Evolutionary conservation across 1,140 invertebrate genomes (phyloP).

Genomic region (Akabosia matsudoensis): DNA sequence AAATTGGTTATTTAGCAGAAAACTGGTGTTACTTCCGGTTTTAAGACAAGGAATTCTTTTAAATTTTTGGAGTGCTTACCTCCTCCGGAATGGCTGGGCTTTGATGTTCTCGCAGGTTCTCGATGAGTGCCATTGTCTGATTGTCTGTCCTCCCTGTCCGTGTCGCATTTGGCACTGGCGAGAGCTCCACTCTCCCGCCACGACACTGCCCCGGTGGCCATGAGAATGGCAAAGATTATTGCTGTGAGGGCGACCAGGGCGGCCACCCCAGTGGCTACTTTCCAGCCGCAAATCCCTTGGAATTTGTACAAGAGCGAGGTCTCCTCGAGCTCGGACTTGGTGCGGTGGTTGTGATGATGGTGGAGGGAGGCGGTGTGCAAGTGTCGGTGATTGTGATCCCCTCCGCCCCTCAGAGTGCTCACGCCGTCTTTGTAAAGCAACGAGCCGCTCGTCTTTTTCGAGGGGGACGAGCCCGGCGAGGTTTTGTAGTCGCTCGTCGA

Average conservation of each 20-base stretch:
- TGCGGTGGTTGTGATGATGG: neutral
- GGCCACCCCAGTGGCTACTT: constrained; percentile 28
- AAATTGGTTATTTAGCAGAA: too few relatives aligned
- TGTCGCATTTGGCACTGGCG: constrained; percentile 4
- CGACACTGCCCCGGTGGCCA: constrained; percentile 28
- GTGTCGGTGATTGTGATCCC: constrained; percentile 4
- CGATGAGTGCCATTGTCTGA: too few relatives aligned
- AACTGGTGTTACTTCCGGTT: too few relatives aligned
- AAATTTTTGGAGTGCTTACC: too few relatives aligned
- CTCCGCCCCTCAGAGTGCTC: constrained; percentile 9
- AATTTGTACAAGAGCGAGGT: constrained; percentile 46
- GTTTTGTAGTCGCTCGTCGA: constrained; percentile 82
- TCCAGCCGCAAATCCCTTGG: constrained; percentile 43
- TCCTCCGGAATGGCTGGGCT: too few relatives aligned
- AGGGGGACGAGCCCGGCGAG: constrained; percentile 68
- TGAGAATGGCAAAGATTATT: constrained; percentile 44
- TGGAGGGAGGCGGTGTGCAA: too few relatives aligned
- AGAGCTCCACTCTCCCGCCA: neutral
- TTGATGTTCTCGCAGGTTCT: too few relatives aligned
- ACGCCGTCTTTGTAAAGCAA: constrained; percentile 23
- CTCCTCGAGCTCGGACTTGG: constrained; percentile 42
- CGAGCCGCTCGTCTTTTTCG: constrained; percentile 43
- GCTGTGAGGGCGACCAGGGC: constrained; percentile 40
- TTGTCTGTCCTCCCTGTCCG: too few relatives aligned
- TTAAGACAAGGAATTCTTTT: too few relatives aligned